Evolutionary conservation across 1,140 invertebrate genomes (phyloP).

Genomic region (Heliconius hermathena): DNA sequence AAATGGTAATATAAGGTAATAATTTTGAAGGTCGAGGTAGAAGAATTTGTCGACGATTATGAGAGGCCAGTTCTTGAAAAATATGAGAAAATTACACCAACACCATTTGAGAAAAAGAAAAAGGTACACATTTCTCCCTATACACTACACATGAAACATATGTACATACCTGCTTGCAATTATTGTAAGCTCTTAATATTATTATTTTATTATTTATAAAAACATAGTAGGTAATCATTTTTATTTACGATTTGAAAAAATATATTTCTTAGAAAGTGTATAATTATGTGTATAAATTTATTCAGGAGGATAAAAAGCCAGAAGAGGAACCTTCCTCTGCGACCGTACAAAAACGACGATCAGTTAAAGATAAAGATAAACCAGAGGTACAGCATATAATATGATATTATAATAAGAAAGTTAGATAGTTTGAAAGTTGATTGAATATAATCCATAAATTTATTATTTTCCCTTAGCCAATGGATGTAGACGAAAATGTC

Average conservation of each 20-base stretch:
- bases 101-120: slow-evolving; percentile 69
- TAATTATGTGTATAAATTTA: slow-evolving; percentile 32
- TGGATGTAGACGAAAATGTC: slow-evolving; percentile 75
- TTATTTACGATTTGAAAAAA: neutral
- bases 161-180: neutral
- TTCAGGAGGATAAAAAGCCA: slow-evolving; percentile 71
- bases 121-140: slow-evolving; percentile 46
- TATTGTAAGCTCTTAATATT: neutral
- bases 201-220: neutral
- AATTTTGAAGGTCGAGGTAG: slow-evolving; percentile 80
- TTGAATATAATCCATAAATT: slow-evolving; percentile 29
- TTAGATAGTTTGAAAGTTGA: neutral
- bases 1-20: neutral
- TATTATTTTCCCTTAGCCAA: slow-evolving; percentile 60
- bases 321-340: slow-evolving; percentile 67
- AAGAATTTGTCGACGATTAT: slow-evolving; percentile 83
- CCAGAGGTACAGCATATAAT: slow-evolving; percentile 60
- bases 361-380: slow-evolving; percentile 72
- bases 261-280: neutral
- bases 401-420: neutral
- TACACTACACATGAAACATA: slow-evolving; percentile 2
- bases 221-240: too few species aligned
- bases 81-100: slow-evolving; percentile 82
- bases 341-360: slow-evolving; percentile 64
- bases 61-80: slow-evolving; percentile 87